Evolutionary conservation across 2,113 vertebrate genomes (phyloP), one percentile per base, ranked within the genome.

Genomic region (Argyrosomus japonicus): DNA sequence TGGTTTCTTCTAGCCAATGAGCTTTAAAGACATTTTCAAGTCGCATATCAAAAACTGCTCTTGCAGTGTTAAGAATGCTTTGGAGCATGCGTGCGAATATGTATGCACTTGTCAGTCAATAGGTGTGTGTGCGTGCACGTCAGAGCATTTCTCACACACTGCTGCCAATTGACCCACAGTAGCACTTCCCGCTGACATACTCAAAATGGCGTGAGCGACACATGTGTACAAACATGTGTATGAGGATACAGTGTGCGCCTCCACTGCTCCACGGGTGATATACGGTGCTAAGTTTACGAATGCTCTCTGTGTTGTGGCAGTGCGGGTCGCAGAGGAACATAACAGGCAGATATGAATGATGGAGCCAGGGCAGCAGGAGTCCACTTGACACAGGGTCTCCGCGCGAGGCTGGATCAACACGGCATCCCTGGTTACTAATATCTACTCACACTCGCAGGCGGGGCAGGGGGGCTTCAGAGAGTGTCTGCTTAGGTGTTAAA

Each of bases 331-430:
- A 85, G 68, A 73, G 82, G 78, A 73, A 89, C 86, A 85, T 75
- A 89, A 71, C 68, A 53, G 87, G 81, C 77, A 81, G 79, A 85
- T 81, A 86, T 89, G 89, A 92, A 84, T 90, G 93, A 94, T 93
- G 92, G 92, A 93, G 89, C 76, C 89, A 75, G 40, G 68, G 69
- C 91, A 90, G 88, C 88, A 61, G 90, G 93, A 91, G 83, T 88
- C 91, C 92, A 93, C 90, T 94, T 94, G 90, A 92, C 88, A 88
- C 85, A 61, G 69, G 76, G 89, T 85, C 91, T 90, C 84, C 68
- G 57, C 68, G 54, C 91, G 57, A 82, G 91, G 87, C 91, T 88
- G 91, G 91, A 93, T 91, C 89, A 93, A 93, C 93, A 91, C 56
- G 56, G 79, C 81, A 84, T 91, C 88, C 89, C 56, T 50, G 64